Base-by-base conservation (phyloP, 2,113 vertebrate species). In the Parus major region DNA sequence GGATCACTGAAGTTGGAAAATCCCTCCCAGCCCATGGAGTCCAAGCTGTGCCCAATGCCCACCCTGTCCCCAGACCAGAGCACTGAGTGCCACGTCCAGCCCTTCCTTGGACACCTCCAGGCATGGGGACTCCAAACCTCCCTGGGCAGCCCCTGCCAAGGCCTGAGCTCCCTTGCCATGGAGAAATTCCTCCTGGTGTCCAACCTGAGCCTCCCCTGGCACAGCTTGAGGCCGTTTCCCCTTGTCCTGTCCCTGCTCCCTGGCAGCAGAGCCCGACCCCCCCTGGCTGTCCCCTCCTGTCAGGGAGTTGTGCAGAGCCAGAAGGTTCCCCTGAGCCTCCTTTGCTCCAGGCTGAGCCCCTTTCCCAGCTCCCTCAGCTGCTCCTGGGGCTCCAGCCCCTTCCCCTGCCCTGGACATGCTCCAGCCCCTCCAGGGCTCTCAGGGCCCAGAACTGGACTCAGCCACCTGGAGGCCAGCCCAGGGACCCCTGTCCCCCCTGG, bases 11-110 rank as follows among this genome's bases (percentile, higher is more conserved):
- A 7, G 29, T 2, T 47, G 56, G 65, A 25, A 25, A 79, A 47
- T 2, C 20, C 9, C 47, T 63, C 15, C 19, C 5, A 13, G 39
- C 1, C 5, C 33, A 15, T 2, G 3, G 4, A 76, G 24, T 19
- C 4, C 31, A 5, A 10, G 3, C 50, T n/a, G 23, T 39, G n/a
- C n/a, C 41, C 2, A 0, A 15, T 47, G 1, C 7, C 41, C 35
- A 56, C 35, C 19, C 8, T 73, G 59, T 47, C 17, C 49, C 82
- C 49, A 64, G 81, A 41, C 59, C 82, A 73, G 69, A 47, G 59
- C 82, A 6, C 59, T 56, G 1, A 75, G 82, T 55, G 57, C 57
- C 81, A 72, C 21, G 5, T 25, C 59, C 49, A 64, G 57, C 2
- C 81, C 41, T 64, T 5, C 49, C 59, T 23, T 9, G 59, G n/a